Evolutionary conservation across 2,888 invertebrate species (phyloP).

Genomic region (Drosophila lacicola): DNA sequence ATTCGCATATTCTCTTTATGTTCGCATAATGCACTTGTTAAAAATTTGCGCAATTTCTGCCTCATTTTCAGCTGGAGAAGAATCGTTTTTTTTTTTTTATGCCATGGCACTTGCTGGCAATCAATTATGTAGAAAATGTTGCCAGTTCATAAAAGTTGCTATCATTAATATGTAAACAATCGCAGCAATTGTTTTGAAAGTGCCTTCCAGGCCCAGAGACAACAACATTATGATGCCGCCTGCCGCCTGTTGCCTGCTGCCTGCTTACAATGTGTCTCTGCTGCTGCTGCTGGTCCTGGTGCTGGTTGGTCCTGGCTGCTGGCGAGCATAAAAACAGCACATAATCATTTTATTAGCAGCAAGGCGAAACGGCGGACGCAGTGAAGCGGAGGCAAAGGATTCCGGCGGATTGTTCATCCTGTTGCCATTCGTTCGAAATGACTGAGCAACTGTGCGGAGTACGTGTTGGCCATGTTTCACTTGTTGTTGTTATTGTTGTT

Average conservation of each 20-base stretch:
- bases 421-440: conserved; percentile 49
- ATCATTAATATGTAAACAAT: conserved; percentile 76
- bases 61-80: conserved; percentile 16
- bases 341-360: conserved; percentile 78
- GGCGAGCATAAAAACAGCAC: conserved; percentile 74
- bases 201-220: conserved; percentile 35
- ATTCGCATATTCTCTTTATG: background rate
- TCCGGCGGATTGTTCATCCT: conserved; percentile 66
- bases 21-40: background rate
- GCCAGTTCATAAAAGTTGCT: conserved; percentile 66
- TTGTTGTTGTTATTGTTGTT: conserved; percentile 43
- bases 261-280: conserved; percentile 12
- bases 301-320: conserved; percentile 3
- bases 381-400: conserved; percentile 58
- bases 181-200: conserved; percentile 66
- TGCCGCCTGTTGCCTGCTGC: background rate
- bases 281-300: conserved; percentile 14
- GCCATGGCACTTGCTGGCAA: conserved; percentile 48
- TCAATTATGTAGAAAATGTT: conserved; percentile 70
- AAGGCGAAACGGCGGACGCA: conserved; percentile 48
- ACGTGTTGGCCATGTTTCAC: conserved; percentile 53
- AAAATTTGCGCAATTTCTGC: conserved; percentile 42
- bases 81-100: conserved; percentile 45
- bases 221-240: conserved; percentile 16
- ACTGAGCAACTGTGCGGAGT: conserved; percentile 45